Base-by-base conservation (phyloP, 2,888 invertebrate species). In the Andrena flavipes region DNA sequence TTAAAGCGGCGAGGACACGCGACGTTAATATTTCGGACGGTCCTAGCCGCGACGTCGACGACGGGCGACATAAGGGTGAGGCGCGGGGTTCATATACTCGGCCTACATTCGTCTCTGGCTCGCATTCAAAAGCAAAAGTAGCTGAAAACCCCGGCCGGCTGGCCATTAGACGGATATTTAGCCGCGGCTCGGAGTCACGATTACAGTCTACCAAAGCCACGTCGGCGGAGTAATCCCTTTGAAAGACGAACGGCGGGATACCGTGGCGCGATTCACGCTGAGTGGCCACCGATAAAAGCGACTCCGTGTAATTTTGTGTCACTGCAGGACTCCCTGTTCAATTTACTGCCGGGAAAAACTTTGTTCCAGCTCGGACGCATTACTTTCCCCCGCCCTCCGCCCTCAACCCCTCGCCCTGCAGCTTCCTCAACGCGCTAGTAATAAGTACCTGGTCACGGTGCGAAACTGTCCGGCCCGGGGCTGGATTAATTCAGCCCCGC, bases 81-180 rank as follows among this genome's bases (percentile, higher is more conserved):
- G 54, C 26, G 23, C 20, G 60, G 6, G 73, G 30, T 54, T 70
- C 67, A 59, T 76, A 26, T 59, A 70, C 62, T 59, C 79, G 84
- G 84, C 77, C 87, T 87, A 86, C 65, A 81, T 81, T 62, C 63
- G 48, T 49, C 54, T 69, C 73, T 88, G 87, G 86, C 86, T 86
- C 79, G 65, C 71, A 86, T 87, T 88, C 88, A 87, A 88, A 83
- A 87, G 79, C 81, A 79, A 86, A 87, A 87, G 84, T 80, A 81
- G 86, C 83, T 67, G 79, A 81, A 85, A 87, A 76, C 67, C 83
- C 77, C 59, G 78, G 23, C 56, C 64, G 73, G 70, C 71, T 76
- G 76, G 77, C 87, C 87, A 85, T 88, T 86, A 85, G 88, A 78
- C 69, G 80, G 80, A 87, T 88, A 84, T 80, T 87, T 80, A 80